Evolutionary conservation across 2,113 vertebrate species (phyloP).

Genomic region (Cheirogaleus medius): DNA sequence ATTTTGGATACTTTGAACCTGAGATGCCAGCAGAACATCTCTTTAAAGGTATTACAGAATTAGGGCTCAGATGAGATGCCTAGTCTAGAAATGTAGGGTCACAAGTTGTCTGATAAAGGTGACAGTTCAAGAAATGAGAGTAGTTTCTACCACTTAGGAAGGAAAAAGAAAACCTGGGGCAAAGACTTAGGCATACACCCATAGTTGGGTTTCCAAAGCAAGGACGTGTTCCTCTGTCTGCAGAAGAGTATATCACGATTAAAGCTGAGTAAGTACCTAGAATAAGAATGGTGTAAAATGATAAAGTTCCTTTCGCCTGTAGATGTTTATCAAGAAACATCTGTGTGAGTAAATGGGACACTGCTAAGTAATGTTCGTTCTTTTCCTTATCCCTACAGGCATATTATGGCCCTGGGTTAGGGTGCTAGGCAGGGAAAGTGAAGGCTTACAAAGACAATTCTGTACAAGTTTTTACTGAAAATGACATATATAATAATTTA

Average conservation of each 20-base stretch:
- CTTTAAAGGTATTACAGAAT: neutral
- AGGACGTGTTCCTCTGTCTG: neutral
- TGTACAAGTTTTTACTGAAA: slow-evolving; percentile 6
- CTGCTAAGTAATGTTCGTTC: neutral
- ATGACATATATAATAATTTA: neutral
- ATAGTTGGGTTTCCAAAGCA: neutral
- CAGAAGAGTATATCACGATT: neutral
- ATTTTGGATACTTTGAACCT: neutral
- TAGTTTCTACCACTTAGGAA: neutral
- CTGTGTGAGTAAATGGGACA: neutral
- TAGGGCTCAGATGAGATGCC: neutral
- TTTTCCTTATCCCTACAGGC: neutral
- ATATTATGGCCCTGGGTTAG: neutral
- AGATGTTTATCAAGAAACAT: neutral
- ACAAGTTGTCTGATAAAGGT: neutral
- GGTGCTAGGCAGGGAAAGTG: neutral
- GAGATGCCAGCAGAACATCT: neutral
- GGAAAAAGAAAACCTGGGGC: neutral
- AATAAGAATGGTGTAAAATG: neutral
- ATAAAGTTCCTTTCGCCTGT: neutral
- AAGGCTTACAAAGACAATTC: neutral
- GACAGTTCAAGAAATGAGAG: neutral
- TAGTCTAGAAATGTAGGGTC: neutral
- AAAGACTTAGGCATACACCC: neutral
- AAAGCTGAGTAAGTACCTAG: neutral